Conservation (phyloP, 2,888 invertebrate genomes). For the Caenorhabditis auriculariae region DNA sequence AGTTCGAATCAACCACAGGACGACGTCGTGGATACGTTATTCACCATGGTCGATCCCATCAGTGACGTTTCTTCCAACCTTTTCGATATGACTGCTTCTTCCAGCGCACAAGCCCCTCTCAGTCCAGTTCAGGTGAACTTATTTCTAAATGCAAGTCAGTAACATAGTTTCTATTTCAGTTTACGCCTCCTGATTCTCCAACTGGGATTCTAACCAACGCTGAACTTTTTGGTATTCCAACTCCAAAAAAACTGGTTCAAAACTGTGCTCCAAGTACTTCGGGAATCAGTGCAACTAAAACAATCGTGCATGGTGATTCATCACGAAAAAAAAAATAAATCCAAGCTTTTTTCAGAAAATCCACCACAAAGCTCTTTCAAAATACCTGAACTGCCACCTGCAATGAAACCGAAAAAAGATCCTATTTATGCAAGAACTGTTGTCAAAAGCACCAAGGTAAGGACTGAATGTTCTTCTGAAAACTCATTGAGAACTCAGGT, state of each 20-base stretch:
- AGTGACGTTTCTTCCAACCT: neutral
- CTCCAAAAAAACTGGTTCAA: neutral
- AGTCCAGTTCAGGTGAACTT: conserved; percentile 2
- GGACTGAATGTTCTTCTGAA: neutral
- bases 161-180: conserved; percentile 24
- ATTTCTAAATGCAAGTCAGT: neutral
- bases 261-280: neutral
- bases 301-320: too few species aligned
- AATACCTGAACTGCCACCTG: conserved; percentile 1
- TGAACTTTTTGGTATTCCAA: conserved; percentile 8
- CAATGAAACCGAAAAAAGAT: conserved; percentile 4
- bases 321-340: conserved; percentile 1
- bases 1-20: conserved; percentile 10
- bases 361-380: neutral
- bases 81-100: too few species aligned
- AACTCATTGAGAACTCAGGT: conserved; percentile 12
- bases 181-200: conserved; percentile 55
- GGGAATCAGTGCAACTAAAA: neutral
- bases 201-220: conserved; percentile 7
- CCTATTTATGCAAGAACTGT: conserved; percentile 1
- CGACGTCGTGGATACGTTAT: conserved; percentile 22
- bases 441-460: conserved; percentile 14
- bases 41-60: neutral
- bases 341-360: conserved; percentile 1
- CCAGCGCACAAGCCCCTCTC: neutral